Conservation (phyloP, 2,797 vertebrate genomes). For the Cephalopachus bancanus region DNA sequence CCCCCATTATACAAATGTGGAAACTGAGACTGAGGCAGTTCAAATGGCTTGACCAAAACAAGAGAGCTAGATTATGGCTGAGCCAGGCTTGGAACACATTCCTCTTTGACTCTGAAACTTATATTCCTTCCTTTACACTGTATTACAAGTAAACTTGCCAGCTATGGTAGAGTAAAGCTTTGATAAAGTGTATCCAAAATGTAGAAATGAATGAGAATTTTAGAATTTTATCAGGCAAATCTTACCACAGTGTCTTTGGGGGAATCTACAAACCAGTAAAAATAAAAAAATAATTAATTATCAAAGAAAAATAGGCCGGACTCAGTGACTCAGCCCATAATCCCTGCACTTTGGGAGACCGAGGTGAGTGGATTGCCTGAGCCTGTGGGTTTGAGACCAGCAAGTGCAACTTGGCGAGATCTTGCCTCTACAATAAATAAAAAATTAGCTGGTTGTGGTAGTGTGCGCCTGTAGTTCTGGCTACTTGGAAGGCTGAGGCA, state of each 20-base stretch:
- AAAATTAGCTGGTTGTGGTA: too few relatives aligned
- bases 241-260: neutral
- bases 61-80: neutral
- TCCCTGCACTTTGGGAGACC: too few relatives aligned
- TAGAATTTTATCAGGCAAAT: conserved; percentile 20
- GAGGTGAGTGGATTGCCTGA: too few relatives aligned
- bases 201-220: conserved; percentile 67
- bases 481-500: too few relatives aligned
- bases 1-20: neutral
- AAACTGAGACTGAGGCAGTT: neutral
- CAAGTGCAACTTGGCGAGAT: too few relatives aligned
- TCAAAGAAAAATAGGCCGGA: conserved; percentile 3
- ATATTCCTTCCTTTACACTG: neutral
- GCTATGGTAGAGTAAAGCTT: neutral
- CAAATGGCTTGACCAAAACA: neutral
- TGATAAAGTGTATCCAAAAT: conserved; percentile 24
- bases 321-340: too few relatives aligned
- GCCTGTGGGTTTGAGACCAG: too few relatives aligned
- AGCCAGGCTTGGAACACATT: neutral
- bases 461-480: too few relatives aligned
- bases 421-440: too few relatives aligned
- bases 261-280: conserved; percentile 50
- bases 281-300: conserved; percentile 56
- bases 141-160: neutral
- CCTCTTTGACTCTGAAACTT: neutral